Conservation (phyloP, 1,140 invertebrate species). For the Varroa destructor region DNA sequence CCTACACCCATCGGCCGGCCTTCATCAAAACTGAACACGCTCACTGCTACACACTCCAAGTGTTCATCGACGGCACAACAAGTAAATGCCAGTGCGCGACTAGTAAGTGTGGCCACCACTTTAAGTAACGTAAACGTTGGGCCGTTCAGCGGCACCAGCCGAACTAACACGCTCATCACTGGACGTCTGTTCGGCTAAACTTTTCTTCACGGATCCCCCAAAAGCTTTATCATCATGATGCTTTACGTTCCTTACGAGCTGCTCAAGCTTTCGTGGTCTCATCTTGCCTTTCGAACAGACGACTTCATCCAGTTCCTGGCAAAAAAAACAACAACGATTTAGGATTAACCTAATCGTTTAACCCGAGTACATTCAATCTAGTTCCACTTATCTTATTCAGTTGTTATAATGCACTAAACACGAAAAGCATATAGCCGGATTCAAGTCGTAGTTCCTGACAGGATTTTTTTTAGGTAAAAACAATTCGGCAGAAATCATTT, state of each 20-base stretch:
- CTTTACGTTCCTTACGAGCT: slow-evolving; percentile 49
- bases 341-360: too few relatives aligned
- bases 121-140: slow-evolving; percentile 29
- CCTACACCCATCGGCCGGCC: slow-evolving; percentile 67
- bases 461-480: too few relatives aligned
- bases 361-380: too few relatives aligned
- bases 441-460: too few relatives aligned
- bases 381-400: too few relatives aligned
- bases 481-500: too few relatives aligned
- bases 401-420: too few relatives aligned
- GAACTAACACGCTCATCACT: too few relatives aligned
- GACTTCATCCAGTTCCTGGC: slow-evolving; percentile 48
- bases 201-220: neutral
- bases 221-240: slow-evolving; percentile 30
- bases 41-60: slow-evolving; percentile 56
- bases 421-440: too few relatives aligned
- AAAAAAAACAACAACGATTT: too few relatives aligned
- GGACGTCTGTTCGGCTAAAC: too few relatives aligned
- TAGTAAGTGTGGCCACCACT: slow-evolving; percentile 33
- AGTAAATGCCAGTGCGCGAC: slow-evolving; percentile 39
- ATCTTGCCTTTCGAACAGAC: slow-evolving; percentile 55
- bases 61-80: slow-evolving; percentile 64
- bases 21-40: slow-evolving; percentile 66
- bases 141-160: slow-evolving; percentile 29
- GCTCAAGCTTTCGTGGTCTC: slow-evolving; percentile 54